Base-by-base conservation (phyloP, 1,140 invertebrate genomes). In the Frieseomelitta varia region DNA sequence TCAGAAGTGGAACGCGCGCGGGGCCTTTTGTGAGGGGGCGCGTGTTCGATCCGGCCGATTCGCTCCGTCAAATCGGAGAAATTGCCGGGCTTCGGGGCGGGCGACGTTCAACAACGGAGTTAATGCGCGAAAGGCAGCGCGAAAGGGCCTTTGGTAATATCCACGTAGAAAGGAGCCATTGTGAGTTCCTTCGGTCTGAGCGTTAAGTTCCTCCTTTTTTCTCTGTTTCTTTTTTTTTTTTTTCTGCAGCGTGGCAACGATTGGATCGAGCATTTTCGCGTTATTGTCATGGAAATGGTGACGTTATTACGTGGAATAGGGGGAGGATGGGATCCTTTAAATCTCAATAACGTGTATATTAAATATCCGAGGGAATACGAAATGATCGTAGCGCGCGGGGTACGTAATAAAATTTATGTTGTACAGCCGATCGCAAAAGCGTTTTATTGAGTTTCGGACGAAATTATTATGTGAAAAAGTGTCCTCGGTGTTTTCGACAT, bases 1-100 rank as follows among this genome's bases (percentile, higher is more conserved):
- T 61, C 74, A 76, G 30, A 76, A 61, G 74, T 78, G 76, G 76
- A 67, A 78, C 76, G 39, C 39, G 39, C 39, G 39, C 8, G 76
- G 24, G 19, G 76, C 61, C 19, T 78, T 47, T 78, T 51, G 76
- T 30, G 76, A 65, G 34, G 24, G 24, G 30, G 39, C 39, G 39
- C 19, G 67, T 4, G 39, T 71, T 71, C 68, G 39, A 71, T 47
- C 34, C 39, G 24, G 34, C 39, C 68, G 68, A 67, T 51, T 67
- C 55, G 74, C 56, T 39, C 30, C 14, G 56, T 55, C 77, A 39
- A 79, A 55, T 34, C 39, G 30, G 39, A 78, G 39, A 75, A 75
- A 30, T 74, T 71, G 68, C 39, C 68, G 24, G 24, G 30, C 34
- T 47, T 39, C 21, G 14, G 39, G 39, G 68, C 39, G 39, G 39